Conservation (phyloP, 2,888 invertebrate genomes). For the Heliconius ismenius region DNA sequence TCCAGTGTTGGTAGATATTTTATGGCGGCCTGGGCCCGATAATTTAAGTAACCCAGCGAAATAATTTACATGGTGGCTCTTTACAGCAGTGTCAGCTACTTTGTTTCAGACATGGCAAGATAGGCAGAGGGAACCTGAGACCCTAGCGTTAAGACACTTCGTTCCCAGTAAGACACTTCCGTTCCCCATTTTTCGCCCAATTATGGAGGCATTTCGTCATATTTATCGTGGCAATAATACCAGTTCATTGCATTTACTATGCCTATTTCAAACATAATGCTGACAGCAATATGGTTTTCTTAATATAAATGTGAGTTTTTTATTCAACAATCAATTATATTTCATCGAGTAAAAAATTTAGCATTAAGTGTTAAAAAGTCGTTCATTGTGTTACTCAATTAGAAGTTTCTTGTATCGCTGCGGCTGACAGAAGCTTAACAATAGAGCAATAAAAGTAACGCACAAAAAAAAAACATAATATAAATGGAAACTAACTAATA, state of each 20-base stretch:
- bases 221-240: neutral
- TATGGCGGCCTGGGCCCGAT: slow-evolving; percentile 73
- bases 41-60: slow-evolving; percentile 70
- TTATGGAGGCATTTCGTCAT: too few species aligned
- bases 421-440: slow-evolving; percentile 67
- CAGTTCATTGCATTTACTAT: neutral
- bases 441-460: slow-evolving; percentile 70
- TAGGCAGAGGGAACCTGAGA: too few species aligned
- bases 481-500: slow-evolving; percentile 65
- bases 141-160: too few species aligned
- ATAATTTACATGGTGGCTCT: slow-evolving; percentile 77
- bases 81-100: slow-evolving; percentile 64
- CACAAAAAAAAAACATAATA: slow-evolving; percentile 62
- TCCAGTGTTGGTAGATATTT: slow-evolving; percentile 65
- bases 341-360: neutral
- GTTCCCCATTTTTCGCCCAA: too few species aligned
- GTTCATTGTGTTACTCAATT: slow-evolving; percentile 61
- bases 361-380: slow-evolving; percentile 12
- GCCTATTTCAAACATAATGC: neutral
- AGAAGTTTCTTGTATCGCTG: slow-evolving; percentile 72
- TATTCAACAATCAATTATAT: slow-evolving; percentile 12
- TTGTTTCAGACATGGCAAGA: slow-evolving; percentile 44
- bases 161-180: too few species aligned
- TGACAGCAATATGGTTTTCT: neutral
- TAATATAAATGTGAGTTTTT: neutral